Conservation (phyloP, 1,140 invertebrate species). For the Apolygus lucorum region DNA sequence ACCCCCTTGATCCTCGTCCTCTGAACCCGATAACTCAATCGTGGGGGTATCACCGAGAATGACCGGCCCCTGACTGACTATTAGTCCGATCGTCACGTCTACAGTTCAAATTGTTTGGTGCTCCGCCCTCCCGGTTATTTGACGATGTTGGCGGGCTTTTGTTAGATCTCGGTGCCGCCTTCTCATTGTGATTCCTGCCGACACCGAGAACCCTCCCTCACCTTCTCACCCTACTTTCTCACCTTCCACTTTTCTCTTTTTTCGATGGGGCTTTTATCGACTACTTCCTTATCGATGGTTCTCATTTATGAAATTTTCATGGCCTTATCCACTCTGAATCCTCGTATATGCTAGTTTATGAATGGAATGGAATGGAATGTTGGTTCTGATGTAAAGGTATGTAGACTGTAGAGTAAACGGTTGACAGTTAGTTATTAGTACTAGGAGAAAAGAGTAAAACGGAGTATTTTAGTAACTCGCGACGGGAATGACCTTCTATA, state of each 20-base stretch:
- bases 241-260: no score
- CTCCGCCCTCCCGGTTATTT: slow-evolving; percentile 9
- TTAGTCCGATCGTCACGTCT: slow-evolving; percentile 9
- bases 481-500: no score
- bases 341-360: no score
- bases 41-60: background rate
- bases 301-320: no score
- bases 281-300: background rate
- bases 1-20: background rate
- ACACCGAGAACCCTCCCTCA: slow-evolving; percentile 22
- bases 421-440: no score
- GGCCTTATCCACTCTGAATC: no score
- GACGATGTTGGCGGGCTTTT: slow-evolving; percentile 4
- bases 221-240: background rate
- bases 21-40: background rate
- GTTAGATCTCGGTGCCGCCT: slow-evolving; percentile 2
- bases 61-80: background rate
- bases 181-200: slow-evolving; percentile 6
- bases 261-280: no score
- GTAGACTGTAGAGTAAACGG: no score
- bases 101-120: slow-evolving; percentile 6
- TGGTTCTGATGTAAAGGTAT: no score
- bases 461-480: no score
- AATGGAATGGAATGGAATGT: no score
- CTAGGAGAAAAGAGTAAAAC: no score